These are phyloP conservation scores for Peucedramus taeniatus DNA, from an alignment of 2,113 vertebrate species.

Conservation along the genomic window DNA sequence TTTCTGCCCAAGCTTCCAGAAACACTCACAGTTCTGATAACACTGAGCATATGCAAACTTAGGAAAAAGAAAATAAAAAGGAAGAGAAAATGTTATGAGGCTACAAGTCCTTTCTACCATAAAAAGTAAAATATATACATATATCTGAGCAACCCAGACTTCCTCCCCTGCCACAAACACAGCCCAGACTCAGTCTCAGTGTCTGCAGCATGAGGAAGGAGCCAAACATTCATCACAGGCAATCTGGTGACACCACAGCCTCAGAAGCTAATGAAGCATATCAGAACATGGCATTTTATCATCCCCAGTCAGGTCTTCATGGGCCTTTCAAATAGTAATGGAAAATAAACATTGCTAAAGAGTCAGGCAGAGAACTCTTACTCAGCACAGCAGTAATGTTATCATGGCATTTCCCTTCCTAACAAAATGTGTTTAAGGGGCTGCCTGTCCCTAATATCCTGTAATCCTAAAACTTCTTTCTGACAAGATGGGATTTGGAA, in stretches of 20 bases:
- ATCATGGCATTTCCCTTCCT: not conserved
- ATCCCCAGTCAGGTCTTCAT: not conserved
- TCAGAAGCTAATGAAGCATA: not conserved
- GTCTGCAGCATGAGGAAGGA: not conserved
- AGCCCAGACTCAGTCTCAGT: not conserved
- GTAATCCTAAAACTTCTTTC: not conserved
- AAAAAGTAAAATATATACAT: not conserved
- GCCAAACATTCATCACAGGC: not conserved
- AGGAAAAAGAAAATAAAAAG: not conserved
- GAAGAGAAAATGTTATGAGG: not conserved
- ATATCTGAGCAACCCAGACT: not conserved
- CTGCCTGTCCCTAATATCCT: not conserved
- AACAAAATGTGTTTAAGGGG: not conserved
- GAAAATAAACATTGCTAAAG: not conserved
- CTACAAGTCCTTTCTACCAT: not conserved
- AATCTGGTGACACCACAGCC: not conserved
- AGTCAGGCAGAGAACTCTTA: not conserved
- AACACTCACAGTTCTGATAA: not conserved
- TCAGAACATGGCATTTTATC: not conserved
- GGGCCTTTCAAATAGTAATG: not conserved
- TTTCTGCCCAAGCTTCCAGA: not conserved
- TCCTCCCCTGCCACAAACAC: not conserved
- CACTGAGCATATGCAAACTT: not conserved
- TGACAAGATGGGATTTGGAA: not conserved
- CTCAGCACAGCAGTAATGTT: not conserved